Base-by-base conservation (phyloP, 2,113 vertebrate genomes). In the Micromys minutus region DNA sequence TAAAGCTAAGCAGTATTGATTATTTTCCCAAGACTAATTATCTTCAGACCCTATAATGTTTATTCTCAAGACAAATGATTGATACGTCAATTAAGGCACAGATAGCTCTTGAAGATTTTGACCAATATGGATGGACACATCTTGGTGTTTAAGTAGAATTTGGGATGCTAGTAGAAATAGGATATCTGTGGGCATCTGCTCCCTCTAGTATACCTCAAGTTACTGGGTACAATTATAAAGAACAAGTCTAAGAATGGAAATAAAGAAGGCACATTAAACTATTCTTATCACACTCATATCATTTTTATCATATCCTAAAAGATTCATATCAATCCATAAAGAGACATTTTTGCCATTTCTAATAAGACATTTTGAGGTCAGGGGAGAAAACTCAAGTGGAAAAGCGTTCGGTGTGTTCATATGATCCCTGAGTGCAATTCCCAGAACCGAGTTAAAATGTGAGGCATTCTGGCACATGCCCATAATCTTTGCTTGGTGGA, bases 311-410 rank as follows among this genome's bases (percentile, higher is more conserved):
- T n/a, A n/a, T n/a, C n/a, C n/a, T n/a, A n/a, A n/a, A n/a, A n/a
- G n/a, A n/a, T n/a, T n/a, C n/a, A n/a, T n/a, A n/a, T n/a, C n/a
- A n/a, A n/a, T n/a, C 76, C 31, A 31, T n/a, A 55, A 22, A 98
- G 95, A 96, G 89, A 34, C 77, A 90, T 79, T 31, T 94, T 77
- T 77, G 42, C 71, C 88, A 63, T 90, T 94, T 97, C 94, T 97
- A 93, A 97, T 94, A 98, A 98, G 94, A 90, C 97, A 45, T 97
- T 57, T 75, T 84, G 45, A 86, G 63, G 13, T 13, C 3, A 15
- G 19, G 17, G 45, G 21, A 69, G 83, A 47, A 47, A 26, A 19
- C 39, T 65, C 34, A 36, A 21, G 19, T 69, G 63, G 19, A 22
- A 22, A 50, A 69, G 59, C 3, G 11, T 31, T n/a, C 50, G 42